These are phyloP conservation scores for Odontamblyopus rebecca DNA, from an alignment of 2,797 vertebrate genomes.

Conservation along the genomic window DNA sequence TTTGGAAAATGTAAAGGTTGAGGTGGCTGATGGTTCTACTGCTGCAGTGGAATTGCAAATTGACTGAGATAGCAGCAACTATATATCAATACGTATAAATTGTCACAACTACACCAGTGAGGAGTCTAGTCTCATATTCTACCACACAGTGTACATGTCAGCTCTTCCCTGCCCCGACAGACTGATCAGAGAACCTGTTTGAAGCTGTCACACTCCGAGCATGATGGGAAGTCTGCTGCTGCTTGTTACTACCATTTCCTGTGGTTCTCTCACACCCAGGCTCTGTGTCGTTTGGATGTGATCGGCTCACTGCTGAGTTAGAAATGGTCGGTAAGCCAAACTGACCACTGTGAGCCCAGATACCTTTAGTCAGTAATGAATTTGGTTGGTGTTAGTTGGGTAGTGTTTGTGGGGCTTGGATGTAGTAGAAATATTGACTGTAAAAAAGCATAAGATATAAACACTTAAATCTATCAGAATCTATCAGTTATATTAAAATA, in stretches of 20 bases:
- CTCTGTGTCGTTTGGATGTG: conserved; percentile 63
- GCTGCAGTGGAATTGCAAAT: no score
- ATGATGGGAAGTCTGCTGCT: conserved; percentile 28
- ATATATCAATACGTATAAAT: not conserved
- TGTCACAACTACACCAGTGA: conserved; percentile 17
- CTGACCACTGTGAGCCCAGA: not conserved
- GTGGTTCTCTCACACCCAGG: conserved; percentile 47
- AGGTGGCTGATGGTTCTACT: no score
- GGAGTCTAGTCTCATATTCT: conserved; percentile 1
- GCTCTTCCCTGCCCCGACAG: conserved; percentile 13
- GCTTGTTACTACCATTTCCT: conserved; percentile 37
- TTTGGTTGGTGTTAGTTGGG: not conserved
- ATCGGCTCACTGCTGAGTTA: not conserved
- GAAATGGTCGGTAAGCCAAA: not conserved
- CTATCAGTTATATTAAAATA: no score
- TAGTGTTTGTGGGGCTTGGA: conserved; percentile 28
- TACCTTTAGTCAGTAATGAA: not conserved
- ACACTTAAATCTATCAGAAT: no score
- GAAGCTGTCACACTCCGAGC: conserved; percentile 29
- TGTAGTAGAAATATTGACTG: no score
- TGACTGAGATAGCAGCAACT: no score
- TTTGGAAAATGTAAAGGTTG: not conserved
- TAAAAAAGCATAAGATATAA: no score
- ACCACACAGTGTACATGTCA: conserved; percentile 3
- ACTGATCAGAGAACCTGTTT: conserved; percentile 42